A percentile compares a stretch with the other conserved stretches of the same genome.
Evolutionary conservation across 2,888 invertebrate genomes (phyloP).

Genomic region (Esperia sulphurella): DNA sequence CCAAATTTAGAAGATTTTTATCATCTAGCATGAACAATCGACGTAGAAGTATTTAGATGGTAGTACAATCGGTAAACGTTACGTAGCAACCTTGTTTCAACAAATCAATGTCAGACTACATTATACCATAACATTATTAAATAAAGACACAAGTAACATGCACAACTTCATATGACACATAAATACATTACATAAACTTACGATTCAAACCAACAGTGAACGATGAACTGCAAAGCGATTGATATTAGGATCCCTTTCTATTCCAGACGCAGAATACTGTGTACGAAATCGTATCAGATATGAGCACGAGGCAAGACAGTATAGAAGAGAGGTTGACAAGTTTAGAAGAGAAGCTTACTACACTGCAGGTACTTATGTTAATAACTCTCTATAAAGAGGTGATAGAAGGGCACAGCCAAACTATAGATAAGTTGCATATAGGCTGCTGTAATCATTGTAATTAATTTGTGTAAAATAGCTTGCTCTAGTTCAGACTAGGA

Average conservation of each 20-base stretch:
- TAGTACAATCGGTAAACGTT: not conserved
- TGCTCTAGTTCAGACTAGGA: too few relatives aligned
- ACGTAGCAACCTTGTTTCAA: not conserved
- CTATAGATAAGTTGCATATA: too few relatives aligned
- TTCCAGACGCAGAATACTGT: constrained; percentile 98
- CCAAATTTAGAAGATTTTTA: constrained; percentile 7
- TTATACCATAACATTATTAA: constrained; percentile 5
- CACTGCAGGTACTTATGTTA: constrained; percentile 82
- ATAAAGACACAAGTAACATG: constrained; percentile 13
- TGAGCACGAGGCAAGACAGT: constrained; percentile 95
- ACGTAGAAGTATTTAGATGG: not conserved
- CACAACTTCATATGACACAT: constrained; percentile 17
- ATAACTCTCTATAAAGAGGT: not conserved
- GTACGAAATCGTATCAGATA: constrained; percentile 98
- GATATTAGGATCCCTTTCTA: constrained; percentile 78
- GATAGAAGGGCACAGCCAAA: not conserved
- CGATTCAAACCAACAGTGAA: constrained; percentile 51
- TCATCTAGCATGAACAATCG: not conserved
- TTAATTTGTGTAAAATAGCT: too few relatives aligned
- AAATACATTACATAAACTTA: constrained; percentile 40
- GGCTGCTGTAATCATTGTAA: too few relatives aligned
- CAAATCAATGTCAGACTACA: not conserved
- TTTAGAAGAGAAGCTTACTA: constrained; percentile 94
- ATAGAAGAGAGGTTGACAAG: constrained; percentile 95
- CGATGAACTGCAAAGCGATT: constrained; percentile 72